A percentile compares a stretch with the other conserved stretches of the same genome.
These are phyloP conservation scores for Agelas oroides DNA, from an alignment of 37 sponge, comb jelly and placozoan genomes.

Conservation along the genomic window DNA sequence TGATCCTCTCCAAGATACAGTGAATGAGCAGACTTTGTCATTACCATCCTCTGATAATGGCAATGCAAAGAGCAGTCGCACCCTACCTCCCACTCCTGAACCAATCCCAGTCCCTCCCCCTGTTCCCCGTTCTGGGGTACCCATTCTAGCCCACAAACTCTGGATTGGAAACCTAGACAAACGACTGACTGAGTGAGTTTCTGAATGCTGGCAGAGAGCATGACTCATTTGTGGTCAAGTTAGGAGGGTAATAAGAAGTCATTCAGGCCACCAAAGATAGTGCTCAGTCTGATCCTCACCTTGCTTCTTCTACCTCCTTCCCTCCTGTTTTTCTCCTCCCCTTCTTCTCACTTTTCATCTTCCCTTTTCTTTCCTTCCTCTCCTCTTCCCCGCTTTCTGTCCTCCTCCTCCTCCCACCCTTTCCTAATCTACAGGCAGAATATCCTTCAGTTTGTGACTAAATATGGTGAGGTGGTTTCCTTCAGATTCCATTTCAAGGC, in stretches of 20 bases:
- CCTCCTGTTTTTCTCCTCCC: slow-evolving; percentile 38
- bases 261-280: too few relatives aligned
- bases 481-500: slow-evolving; percentile 63
- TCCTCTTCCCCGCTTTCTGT: not conserved
- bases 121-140: slow-evolving; percentile 62
- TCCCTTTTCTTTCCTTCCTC: slow-evolving; percentile 46
- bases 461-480: slow-evolving; percentile 64
- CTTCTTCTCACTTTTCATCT: slow-evolving; percentile 39
- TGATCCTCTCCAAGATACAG: too few relatives aligned
- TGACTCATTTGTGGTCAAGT: too few relatives aligned
- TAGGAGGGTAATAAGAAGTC: too few relatives aligned
- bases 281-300: too few relatives aligned
- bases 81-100: not conserved
- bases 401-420: too few relatives aligned
- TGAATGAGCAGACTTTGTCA: not conserved
- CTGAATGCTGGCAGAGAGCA: too few relatives aligned
- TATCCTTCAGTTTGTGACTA: slow-evolving; percentile 50
- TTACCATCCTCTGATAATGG: not conserved
- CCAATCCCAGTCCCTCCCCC: slow-evolving; percentile 63
- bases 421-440: slow-evolving; percentile 49
- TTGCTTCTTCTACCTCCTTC: not conserved
- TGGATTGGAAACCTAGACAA: slow-evolving; percentile 89
- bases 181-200: slow-evolving; percentile 74
- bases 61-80: not conserved
- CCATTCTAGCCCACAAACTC: slow-evolving; percentile 83